Base-by-base conservation (phyloP, 2,797 vertebrate genomes). In the Chloroceryle inda region DNA sequence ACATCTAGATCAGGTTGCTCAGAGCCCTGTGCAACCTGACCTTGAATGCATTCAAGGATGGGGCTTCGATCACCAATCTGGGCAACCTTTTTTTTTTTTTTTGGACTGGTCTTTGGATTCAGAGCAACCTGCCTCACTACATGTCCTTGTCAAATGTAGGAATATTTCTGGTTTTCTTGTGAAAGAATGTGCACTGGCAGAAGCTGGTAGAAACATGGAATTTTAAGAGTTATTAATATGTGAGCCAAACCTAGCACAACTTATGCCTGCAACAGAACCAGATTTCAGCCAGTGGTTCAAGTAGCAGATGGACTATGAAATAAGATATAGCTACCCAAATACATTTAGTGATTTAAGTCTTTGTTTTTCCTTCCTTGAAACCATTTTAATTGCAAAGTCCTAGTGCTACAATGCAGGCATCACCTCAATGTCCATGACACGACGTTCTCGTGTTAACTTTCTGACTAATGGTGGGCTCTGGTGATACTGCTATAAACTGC, bases 331-430 rank as follows among this genome's bases (percentile, higher is more conserved):
- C 29, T 50, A 82, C 15, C 4, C n/a, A 83, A 88, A 89, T n/a
- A 27, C 3, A 55, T 72, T 81, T 91, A 76, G 22, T 89, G 68
- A 69, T 68, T 19, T 26, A 24, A 61, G 15, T 79, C 40, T 61
- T 76, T 64, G 58, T 62, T 92, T 88, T 83, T 67, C 12, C 5
- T 77, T 55, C 52, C 83, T 45, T 56, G 20, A 85, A 88, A 85
- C 45, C 18, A 61, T 50, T 93, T 94, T 50, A 83, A 83, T 90
- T 92, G 33, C 26, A 80, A 76, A 95, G 71, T 83, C 24, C 20
- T n/a, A 44, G 37, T 14, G 22, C 47, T 68, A 80, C 26, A 24
- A 47, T 15, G 64, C 27, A 69, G 68, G 45, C 10, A 59, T 62
- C 53, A 19, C 63, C 59, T 88, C 92, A 69, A 76, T 6, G 31